A percentile compares a stretch with the other conserved stretches of the same genome.
These are phyloP conservation scores for Todiramphus saurophagus DNA, from an alignment of 2,113 vertebrate species.

Conservation along the genomic window DNA sequence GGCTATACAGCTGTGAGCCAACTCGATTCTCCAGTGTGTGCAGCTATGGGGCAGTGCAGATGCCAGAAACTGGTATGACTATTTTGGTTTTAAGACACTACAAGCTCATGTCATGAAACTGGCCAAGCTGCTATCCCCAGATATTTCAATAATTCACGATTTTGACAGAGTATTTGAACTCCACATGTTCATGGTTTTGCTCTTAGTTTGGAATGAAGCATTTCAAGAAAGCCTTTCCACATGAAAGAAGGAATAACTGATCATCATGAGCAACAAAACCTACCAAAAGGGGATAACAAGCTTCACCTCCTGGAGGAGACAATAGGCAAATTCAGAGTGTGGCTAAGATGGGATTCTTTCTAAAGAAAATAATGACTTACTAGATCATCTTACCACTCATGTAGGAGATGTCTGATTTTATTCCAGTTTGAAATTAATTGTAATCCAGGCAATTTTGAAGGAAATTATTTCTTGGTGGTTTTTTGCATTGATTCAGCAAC, in stretches of 20 bases:
- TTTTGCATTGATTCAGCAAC: background rate
- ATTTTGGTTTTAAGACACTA: background rate
- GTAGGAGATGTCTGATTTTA: background rate
- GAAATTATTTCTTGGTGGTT: background rate
- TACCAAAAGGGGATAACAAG: background rate
- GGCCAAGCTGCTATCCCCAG: background rate
- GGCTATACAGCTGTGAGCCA: background rate
- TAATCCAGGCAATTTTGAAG: background rate
- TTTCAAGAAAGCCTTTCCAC: background rate
- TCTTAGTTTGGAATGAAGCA: background rate
- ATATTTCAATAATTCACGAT: background rate
- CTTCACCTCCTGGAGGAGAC: background rate
- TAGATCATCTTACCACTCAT: background rate
- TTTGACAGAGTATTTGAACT: background rate
- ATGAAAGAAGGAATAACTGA: background rate
- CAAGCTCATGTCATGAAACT: background rate
- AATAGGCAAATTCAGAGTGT: background rate
- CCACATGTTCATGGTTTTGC: background rate
- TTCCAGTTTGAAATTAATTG: background rate
- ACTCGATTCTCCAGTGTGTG: background rate
- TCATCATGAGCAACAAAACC: background rate
- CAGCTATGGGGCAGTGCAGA: background rate
- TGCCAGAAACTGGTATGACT: background rate
- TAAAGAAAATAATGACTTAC: background rate
- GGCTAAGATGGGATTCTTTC: background rate